phyloP scores from a whole-genome alignment of 1,140 invertebrate genomes.

The Micrasema minimum region DNA sequence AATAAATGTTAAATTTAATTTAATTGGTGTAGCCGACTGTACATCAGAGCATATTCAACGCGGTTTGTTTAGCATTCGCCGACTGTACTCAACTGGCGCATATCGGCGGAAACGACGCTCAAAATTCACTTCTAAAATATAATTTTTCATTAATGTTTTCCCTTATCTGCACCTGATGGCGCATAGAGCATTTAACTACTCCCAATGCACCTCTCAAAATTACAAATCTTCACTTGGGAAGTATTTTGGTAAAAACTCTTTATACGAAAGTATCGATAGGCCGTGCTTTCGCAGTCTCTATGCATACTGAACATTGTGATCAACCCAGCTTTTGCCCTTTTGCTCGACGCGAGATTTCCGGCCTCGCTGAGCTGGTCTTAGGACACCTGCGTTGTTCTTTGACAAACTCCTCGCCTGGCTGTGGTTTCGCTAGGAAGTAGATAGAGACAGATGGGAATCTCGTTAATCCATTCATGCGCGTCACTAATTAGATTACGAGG shows the following conservation, averaged over 20 bases:
- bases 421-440: constrained; percentile 60
- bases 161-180: no score
- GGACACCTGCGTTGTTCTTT: constrained; percentile 84
- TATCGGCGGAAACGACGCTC: no score
- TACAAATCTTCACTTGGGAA: no score
- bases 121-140: no score
- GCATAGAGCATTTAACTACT: no score
- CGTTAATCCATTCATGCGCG: constrained; percentile 61
- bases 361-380: constrained; percentile 85
- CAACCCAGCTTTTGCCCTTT: constrained; percentile 86
- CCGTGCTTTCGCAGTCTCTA: constrained; percentile 80
- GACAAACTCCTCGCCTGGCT: constrained; percentile 74
- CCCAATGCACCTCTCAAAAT: no score
- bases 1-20: no score
- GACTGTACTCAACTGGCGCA: no score
- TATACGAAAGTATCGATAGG: constrained; percentile 83
- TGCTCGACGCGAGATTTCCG: constrained; percentile 86
- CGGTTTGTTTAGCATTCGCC: no score
- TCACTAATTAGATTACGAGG: constrained; percentile 72
- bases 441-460: constrained; percentile 62
- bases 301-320: constrained; percentile 72
- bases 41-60: no score
- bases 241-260: constrained; percentile 76
- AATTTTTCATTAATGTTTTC: no score
- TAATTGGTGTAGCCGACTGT: no score